Evolutionary conservation across 2,888 invertebrate species (phyloP).

Genomic region (Drosophila neonasuta): DNA sequence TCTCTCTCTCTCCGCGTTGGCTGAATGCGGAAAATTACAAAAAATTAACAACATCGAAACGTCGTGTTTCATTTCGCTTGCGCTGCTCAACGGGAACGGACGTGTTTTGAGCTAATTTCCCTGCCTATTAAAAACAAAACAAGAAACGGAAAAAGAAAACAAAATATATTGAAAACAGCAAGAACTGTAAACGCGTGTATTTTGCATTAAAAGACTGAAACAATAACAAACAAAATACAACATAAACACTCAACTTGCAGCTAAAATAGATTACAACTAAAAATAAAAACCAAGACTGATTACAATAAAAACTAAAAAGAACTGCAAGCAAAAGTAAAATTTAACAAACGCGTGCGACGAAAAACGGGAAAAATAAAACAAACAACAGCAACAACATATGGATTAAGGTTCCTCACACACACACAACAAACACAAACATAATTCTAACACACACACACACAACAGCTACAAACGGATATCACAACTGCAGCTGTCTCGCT

Average conservation of each 20-base stretch:
- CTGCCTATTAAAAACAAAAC: conserved; percentile 30
- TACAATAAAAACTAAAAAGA: conserved; percentile 47
- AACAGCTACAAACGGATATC: conserved; percentile 67
- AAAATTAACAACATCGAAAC: conserved; percentile 30
- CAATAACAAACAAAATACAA: conserved; percentile 39
- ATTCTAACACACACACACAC: conserved; percentile 29
- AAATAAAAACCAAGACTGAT: conserved; percentile 73
- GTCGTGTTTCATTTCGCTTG: conserved; percentile 58
- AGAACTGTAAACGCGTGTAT: conserved; percentile 35
- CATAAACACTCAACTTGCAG: conserved; percentile 52
- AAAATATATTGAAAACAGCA: conserved; percentile 9
- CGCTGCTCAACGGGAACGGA: conserved; percentile 66
- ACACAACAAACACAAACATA: conserved; percentile 31
- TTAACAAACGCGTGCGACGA: conserved; percentile 49
- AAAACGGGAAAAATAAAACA: conserved; percentile 36
- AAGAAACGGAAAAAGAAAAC: background rate
- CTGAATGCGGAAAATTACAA: conserved; percentile 38
- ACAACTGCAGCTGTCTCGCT: conserved; percentile 59
- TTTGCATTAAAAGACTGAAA: conserved; percentile 66
- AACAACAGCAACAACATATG: conserved; percentile 64
- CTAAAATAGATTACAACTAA: conserved; percentile 42
- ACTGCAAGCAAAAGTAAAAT: conserved; percentile 14
- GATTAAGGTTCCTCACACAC: conserved; percentile 80
- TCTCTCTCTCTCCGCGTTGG: conserved; percentile 4
- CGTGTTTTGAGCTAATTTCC: conserved; percentile 49